Base-by-base conservation (phyloP, 2,113 vertebrate species). In the Perccottus glenii region DNA sequence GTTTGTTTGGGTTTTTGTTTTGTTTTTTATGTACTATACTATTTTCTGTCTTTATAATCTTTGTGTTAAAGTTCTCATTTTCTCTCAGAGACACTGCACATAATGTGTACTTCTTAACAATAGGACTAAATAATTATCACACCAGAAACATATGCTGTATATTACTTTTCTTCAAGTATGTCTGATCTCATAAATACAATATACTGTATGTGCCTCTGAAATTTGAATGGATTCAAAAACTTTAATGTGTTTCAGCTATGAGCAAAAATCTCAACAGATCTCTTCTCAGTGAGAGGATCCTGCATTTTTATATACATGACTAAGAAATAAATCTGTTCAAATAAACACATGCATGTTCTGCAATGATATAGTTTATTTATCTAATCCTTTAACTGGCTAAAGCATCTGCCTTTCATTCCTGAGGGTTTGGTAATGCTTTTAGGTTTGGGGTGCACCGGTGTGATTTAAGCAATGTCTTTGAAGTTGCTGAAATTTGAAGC, bases 401-500 rank as follows among this genome's bases (percentile, higher is more conserved):
- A 49, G 65, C 40, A 46, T 56, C 48, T 51, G 9, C 45, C 40
- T 50, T 77, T 47, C 72, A 67, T 79, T 86, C 82, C 81, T 76
- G 64, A 80, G 85, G 70, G 65, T 57, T 83, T 48, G 7, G 63
- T 50, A 52, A 44, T 15, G 16, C 44, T 69, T 50, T 74, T 84
- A 74, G 73, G 70, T 74, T 81, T 42, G 43, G 72, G 75, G 75
- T 78, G 75, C 64, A 67, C 48, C 32, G 53, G 64, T 64, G 33
- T 15, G 33, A 67, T 52, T 70, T 38, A 56, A 58, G 50, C 52
- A 44, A 36, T 14, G 70, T 48, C 36, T 75, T 46, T 4, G 14
- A 5, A 64, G 11, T 43, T 53, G 45, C 61, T 63, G 27, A 9
- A 56, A 55, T 36, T 67, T 70, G 70, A 80, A 66, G 68, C 77